Conservation (phyloP, 2,113 vertebrate genomes). For the Delphinapterus leucas region DNA sequence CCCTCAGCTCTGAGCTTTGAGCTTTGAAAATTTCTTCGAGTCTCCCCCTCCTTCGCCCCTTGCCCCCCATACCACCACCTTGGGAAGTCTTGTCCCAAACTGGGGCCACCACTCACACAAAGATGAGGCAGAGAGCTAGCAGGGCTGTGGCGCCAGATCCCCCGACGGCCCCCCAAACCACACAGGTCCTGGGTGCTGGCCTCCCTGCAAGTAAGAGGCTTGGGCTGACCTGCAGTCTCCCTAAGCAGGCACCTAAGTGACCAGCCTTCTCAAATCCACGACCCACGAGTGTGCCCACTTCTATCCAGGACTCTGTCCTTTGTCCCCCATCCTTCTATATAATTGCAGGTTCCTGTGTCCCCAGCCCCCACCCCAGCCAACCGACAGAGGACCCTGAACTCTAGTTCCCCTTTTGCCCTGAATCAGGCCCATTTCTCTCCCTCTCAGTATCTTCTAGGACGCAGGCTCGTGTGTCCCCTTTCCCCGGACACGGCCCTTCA, state of each 20-base stretch:
- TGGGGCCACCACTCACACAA: background rate
- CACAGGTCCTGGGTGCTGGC: background rate
- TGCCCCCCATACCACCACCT: background rate
- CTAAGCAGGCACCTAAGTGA: background rate
- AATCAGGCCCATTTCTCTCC: background rate
- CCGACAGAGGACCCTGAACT: background rate
- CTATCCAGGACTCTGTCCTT: background rate
- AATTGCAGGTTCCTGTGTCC: background rate
- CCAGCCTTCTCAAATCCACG: background rate
- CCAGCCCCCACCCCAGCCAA: background rate
- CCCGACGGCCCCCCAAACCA: background rate
- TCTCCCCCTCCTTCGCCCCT: too few relatives aligned
- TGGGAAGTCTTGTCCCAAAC: background rate
- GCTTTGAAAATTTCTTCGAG: background rate
- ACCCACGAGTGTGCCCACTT: background rate
- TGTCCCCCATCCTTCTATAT: too few relatives aligned
- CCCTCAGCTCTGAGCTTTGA: background rate
- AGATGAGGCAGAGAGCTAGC: background rate
- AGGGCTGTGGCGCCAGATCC: constrained; percentile 22
- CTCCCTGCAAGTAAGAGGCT: background rate
- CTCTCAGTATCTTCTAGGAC: background rate
- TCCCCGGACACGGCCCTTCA: background rate
- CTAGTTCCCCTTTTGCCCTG: background rate
- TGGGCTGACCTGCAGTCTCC: background rate
- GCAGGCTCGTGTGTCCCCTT: accelerated